Percentiles rank a stretch among this genome's conserved stretches.
These are phyloP conservation scores for Nephrotoma appendiculata DNA, from an alignment of 2,888 invertebrate species.

Conservation along the genomic window DNA sequence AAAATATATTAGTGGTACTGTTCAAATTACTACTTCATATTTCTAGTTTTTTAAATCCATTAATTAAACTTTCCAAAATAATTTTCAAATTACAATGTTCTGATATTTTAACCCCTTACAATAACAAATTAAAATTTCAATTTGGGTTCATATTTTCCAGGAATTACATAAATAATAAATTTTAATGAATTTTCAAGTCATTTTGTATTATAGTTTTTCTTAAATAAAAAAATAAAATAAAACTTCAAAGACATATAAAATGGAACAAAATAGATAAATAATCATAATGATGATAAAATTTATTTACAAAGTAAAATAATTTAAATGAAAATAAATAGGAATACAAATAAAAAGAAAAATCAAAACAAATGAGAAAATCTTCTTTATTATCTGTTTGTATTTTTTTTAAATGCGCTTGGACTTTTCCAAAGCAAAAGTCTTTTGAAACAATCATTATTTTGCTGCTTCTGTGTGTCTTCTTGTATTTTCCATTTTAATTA, in stretches of 20 bases:
- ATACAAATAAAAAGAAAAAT: background rate
- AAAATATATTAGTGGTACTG: too few relatives aligned
- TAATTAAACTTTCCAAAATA: background rate
- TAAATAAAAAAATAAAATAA: background rate
- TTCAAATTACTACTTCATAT: background rate
- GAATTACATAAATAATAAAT: background rate
- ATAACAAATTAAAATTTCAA: background rate
- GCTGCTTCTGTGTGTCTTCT: background rate
- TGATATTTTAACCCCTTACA: background rate
- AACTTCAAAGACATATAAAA: background rate
- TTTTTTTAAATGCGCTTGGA: background rate
- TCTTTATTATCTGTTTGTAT: background rate
- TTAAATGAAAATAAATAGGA: background rate
- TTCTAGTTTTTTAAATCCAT: background rate
- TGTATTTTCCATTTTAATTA: background rate
- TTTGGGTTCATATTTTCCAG: background rate
- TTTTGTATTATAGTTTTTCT: background rate
- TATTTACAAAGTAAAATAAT: background rate
- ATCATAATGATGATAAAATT: background rate
- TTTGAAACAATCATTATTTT: constrained; percentile 1
- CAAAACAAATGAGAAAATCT: background rate
- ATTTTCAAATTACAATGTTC: background rate
- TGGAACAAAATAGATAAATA: background rate
- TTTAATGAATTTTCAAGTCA: background rate
- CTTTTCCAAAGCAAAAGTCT: background rate